Evolutionary conservation across 1,140 invertebrate genomes (phyloP), one percentile per base, ranked within the genome.

Genomic region (Aphelinus atriplicis): DNA sequence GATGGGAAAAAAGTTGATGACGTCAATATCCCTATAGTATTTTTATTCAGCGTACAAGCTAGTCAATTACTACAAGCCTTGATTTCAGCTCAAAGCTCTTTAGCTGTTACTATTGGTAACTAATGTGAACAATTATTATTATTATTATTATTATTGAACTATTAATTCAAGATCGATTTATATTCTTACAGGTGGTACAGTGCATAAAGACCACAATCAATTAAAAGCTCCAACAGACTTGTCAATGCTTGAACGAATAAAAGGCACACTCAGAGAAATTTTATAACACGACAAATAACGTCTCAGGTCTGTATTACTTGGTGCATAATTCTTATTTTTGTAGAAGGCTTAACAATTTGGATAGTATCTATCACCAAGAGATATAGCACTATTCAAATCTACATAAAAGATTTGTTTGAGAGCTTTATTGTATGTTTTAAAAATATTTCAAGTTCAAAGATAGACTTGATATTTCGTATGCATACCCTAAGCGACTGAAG

Each of bases 11-110:
- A 82, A 57, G 91, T 89, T 6, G 92, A 95, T 81, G 95, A 98
- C 84, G 93, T 98, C 1, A 91, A 87, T 65, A 98, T 99, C 82
- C 96, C 97, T 0, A 90, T 96, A 10, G 93, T 98, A 0, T 98
- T 99, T 84, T 89, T 99, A 7, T 98, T 96, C 84, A 90, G 90
- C n/a, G 85, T 90, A 71, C 96, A 98, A 83, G 95, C 92, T 7
- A 84, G 88, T 63, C 87, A 90, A 79, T 83, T 98, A 6, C 78
- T 92, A 1, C 87, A 91, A 57, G 89, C 91, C 42, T 82, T 93
- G 50, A 77, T 78, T 3, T 57, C 64, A 4, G 73, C 78, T 53
- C 62, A 83, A 60, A 78, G 78, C 45, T 81, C 77, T 60, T 81
- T 88, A 56, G 77, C 77, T 53, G 82, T 88, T 42, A 85, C 83